Percentiles rank a stretch among this genome's conserved stretches.
Conservation (phyloP, 1,140 invertebrate genomes). For the Musca domestica region DNA sequence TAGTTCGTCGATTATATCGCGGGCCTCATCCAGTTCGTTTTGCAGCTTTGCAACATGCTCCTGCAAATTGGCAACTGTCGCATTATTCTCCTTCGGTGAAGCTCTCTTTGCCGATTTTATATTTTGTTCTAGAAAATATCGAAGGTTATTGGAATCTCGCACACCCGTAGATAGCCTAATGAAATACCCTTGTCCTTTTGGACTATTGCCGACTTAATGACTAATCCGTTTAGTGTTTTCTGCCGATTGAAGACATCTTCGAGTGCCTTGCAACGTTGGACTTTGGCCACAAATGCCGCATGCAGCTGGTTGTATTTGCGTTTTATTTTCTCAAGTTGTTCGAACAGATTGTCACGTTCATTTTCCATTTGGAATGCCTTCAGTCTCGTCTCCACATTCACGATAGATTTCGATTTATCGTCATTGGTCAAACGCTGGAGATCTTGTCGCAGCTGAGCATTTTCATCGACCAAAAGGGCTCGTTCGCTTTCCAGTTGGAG, state of each 20-base stretch:
- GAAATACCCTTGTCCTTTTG: conserved; percentile 26
- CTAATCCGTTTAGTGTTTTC: conserved; percentile 44
- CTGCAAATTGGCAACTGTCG: conserved; percentile 30
- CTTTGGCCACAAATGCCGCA: conserved; percentile 44
- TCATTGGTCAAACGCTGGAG: conserved; percentile 32
- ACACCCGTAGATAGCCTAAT: no score
- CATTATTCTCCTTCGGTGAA: background rate
- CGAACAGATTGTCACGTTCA: conserved; percentile 39
- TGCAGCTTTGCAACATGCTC: conserved; percentile 40
- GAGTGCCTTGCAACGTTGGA: conserved; percentile 43
- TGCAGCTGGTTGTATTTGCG: conserved; percentile 49
- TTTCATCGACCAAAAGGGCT: conserved; percentile 40
- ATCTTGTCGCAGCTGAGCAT: conserved; percentile 39
- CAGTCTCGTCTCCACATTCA: conserved; percentile 44
- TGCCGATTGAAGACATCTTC: conserved; percentile 47
- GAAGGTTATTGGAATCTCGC: background rate
- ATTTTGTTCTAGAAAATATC: conserved; percentile 6
- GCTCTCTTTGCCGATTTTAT: background rate
- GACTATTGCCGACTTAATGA: conserved; percentile 46
- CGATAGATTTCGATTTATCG: conserved; percentile 31
- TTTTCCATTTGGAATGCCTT: conserved; percentile 39
- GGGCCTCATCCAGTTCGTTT: conserved; percentile 41
- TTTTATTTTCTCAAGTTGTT: conserved; percentile 41
- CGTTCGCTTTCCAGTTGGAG: conserved; percentile 43
- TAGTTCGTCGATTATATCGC: conserved; percentile 51